A percentile compares a stretch with the other conserved stretches of the same genome.
These are phyloP conservation scores for Chelonia mydas DNA, from an alignment of 2,797 vertebrate species.

Conservation along the genomic window DNA sequence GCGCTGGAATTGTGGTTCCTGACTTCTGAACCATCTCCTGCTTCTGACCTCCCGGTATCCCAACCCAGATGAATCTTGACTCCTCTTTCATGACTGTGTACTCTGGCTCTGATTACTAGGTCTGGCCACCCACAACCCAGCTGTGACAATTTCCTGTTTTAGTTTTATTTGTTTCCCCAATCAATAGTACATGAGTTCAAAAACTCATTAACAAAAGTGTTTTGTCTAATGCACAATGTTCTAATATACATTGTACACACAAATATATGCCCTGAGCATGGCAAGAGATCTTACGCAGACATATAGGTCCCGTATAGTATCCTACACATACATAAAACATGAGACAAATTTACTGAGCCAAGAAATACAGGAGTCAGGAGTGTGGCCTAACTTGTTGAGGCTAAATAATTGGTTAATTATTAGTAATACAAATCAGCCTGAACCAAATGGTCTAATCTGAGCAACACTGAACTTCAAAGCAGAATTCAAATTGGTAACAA, in stretches of 20 bases:
- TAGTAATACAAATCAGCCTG: neutral
- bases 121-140: neutral
- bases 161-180: neutral
- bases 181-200: neutral
- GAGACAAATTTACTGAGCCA: neutral
- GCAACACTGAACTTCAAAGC: rapidly evolving
- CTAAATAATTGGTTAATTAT: neutral
- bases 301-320: neutral
- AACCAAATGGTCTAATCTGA: neutral
- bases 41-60: neutral
- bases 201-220: neutral
- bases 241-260: rapidly evolving
- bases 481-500: neutral
- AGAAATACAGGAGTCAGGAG: neutral
- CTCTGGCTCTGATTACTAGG: neutral
- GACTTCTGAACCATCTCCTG: neutral
- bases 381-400: neutral
- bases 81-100: neutral
- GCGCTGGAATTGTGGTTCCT: neutral
- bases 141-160: neutral
- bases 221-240: neutral
- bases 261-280: neutral
- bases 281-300: neutral
- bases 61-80: no score
- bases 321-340: neutral